Conservation (phyloP, 2,888 invertebrate genomes). For the Zygogramma bicolorata region DNA sequence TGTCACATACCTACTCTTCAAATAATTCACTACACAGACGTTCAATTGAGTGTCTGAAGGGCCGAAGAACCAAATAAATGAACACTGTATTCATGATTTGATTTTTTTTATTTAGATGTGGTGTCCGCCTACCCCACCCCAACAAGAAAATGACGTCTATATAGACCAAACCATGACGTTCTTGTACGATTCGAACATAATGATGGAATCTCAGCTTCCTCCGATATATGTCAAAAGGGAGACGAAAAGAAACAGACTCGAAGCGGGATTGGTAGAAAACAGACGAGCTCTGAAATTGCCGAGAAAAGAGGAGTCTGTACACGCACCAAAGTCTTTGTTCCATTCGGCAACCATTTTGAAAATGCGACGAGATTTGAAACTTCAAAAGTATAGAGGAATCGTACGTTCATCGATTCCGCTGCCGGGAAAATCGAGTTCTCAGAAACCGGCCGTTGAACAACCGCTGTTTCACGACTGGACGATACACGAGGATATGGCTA, state of each 20-base stretch:
- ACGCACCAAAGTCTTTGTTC: conserved; percentile 85
- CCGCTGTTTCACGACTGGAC: conserved; percentile 88
- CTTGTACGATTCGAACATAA: conserved; percentile 82
- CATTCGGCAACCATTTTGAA: conserved; percentile 82
- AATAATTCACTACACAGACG: no score
- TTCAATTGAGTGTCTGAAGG: neutral
- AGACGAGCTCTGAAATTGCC: conserved; percentile 74
- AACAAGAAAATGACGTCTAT: conserved; percentile 92
- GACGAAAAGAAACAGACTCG: conserved; percentile 77
- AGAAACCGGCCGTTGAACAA: conserved; percentile 67
- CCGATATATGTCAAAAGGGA: conserved; percentile 85
- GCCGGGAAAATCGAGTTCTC: conserved; percentile 67
- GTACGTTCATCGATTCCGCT: conserved; percentile 56
- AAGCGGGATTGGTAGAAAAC: conserved; percentile 70
- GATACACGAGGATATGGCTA: conserved; percentile 89
- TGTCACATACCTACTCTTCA: no score
- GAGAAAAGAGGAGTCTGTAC: conserved; percentile 77
- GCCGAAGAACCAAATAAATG: no score
- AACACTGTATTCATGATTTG: no score
- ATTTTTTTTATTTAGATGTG: conserved; percentile 79
- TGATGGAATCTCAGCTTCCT: conserved; percentile 84
- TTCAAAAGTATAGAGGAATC: conserved; percentile 77
- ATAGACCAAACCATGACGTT: conserved; percentile 87
- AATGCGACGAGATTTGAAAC: conserved; percentile 81
- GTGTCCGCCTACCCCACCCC: conserved; percentile 97